Evolutionary conservation across 1,140 invertebrate genomes (phyloP).

Genomic region (Drosophila tani): DNA sequence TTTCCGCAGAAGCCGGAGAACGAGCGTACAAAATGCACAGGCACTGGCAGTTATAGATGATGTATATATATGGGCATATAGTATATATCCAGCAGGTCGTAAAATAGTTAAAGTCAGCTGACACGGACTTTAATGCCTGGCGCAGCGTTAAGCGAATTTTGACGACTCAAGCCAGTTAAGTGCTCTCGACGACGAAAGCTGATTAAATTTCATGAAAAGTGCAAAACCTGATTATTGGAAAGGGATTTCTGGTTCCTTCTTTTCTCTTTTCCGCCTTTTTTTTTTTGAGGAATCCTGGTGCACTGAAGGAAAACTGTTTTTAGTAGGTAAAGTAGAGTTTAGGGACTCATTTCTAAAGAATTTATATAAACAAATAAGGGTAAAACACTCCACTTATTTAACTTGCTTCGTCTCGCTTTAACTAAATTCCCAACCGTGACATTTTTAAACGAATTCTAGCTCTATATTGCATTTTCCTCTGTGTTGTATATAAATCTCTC

Average conservation of each 20-base stretch:
- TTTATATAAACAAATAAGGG: neutral
- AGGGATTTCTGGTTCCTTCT: conserved; percentile 1
- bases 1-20: conserved; percentile 66
- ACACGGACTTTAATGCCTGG: conserved; percentile 24
- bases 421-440: no score
- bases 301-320: neutral
- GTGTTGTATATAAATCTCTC: neutral
- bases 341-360: neutral
- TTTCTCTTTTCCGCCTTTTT: no score
- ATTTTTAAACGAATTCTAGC: neutral
- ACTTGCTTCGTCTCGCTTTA: no score
- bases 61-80: neutral
- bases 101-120: conserved; percentile 28
- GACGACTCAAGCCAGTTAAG: conserved; percentile 11
- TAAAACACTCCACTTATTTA: no score
- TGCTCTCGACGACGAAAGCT: conserved; percentile 18
- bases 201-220: conserved; percentile 27
- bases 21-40: conserved; percentile 12
- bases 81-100: conserved; percentile 12
- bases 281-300: neutral
- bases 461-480: neutral
- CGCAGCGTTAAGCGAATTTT: conserved; percentile 23
- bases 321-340: neutral
- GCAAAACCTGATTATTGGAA: conserved; percentile 17
- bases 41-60: conserved; percentile 18